Base-by-base conservation (phyloP, 2,888 invertebrate genomes). In the Epistrophella euchroma region DNA sequence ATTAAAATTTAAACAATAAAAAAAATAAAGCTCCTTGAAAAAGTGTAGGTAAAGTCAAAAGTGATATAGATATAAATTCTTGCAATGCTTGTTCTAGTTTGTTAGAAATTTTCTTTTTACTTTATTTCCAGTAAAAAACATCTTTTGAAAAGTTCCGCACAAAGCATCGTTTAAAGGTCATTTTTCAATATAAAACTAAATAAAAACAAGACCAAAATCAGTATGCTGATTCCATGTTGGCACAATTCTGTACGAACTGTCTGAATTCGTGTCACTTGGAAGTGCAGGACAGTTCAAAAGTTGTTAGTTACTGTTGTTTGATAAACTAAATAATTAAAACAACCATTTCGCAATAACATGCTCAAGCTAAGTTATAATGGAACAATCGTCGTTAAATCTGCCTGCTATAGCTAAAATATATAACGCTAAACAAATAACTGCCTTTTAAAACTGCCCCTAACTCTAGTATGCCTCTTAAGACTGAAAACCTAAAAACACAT, bases 231-330 rank as follows among this genome's bases (percentile, higher is more conserved):
- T 92, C 89, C 89, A 91, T 88, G 82, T 72, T 77, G 89, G 81
- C 88, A 87, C 89, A 87, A 89, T 90, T 89, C 90, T 90, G 91
- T 92, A 91, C 91, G 91, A 91, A 89, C 90, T 91, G 91, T 91
- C 91, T 89, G 91, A 90, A 90, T 90, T 89, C 87, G 87, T 88
- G 85, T 89, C 88, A 80, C 64, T 88, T 91, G 90, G 76, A 90
- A 90, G 91, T 91, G 91, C 88, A 89, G 90, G 88, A 81, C 72
- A 35, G 4, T 77, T 71, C 70, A 35, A 78, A 74, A 74, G 62
- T 43, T 78, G 74, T 82, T 73, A 77, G 77, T 82, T 71, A 45
- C 56, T 86, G 82, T 55, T 32, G 47, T 77, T 77, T 45, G 2
- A 56, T 15, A 37, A 72, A 40, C 64, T 32, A 45, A 45, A 55